Base-by-base conservation (phyloP, 1,140 invertebrate species). In the Trichonephila inaurata region DNA sequence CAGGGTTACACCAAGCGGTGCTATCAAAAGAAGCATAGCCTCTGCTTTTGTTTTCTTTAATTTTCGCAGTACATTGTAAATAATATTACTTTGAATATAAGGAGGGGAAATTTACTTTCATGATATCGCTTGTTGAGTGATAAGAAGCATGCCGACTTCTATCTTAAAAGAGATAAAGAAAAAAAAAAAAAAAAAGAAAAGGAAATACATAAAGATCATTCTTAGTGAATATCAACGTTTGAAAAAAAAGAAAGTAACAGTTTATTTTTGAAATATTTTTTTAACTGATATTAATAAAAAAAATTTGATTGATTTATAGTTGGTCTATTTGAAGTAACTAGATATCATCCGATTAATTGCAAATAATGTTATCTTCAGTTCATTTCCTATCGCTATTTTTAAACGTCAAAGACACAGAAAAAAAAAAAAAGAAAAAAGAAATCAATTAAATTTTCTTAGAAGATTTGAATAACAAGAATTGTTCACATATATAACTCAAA, bases 51-150 rank as follows among this genome's bases (percentile, higher is more conserved):
- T 69, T 69, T 69, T 69, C 24, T 14, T 69, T 69, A 69, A 69
- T 69, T 24, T 51, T 0, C n/a, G 19, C 18, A 14, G 28, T 18
- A 28, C 12, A 77, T 33, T 77, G 72, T 77, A 77, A 77, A 77
- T 77, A 77, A 77, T 40, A 77, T 77, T 77, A 72, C 28, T 72
- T 72, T 72, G 69, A 72, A 72, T 77, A 72, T 77, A 51, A 12
- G 51, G 51, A 77, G 72, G 33, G 18, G 33, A 77, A 77, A 40
- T 33, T 33, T 12, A 19, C 72, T 77, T 40, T 33, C 24, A 18
- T 33, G 28, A 77, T 77, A 77, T 33, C 72, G 24, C 33, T 77
- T 77, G 72, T 28, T 7, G 72, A 77, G 72, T 77, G 72, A 77
- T 77, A 40, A 77, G 28, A 28, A 40, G 8, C 24, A 33, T 18